A percentile compares a stretch with the other conserved stretches of the same genome.
phyloP scores from a whole-genome alignment of 2,113 vertebrate species.

The Melanerpes formicivorus region DNA sequence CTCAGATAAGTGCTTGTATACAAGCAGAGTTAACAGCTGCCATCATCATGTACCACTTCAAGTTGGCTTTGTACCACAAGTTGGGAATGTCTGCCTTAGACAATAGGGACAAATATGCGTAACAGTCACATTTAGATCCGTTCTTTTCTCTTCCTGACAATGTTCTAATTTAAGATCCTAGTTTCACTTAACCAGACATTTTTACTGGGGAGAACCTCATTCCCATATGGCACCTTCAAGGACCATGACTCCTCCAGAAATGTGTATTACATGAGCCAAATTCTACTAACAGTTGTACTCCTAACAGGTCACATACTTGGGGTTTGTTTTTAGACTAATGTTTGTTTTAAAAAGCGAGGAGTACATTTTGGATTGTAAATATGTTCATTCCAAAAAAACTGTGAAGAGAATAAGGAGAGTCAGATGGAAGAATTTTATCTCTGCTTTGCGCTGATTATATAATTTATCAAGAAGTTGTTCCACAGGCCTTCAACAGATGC shows the following conservation, averaged over 20 bases:
- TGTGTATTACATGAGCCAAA: constrained; percentile 17
- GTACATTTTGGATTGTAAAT: constrained; percentile 46
- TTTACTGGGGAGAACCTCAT: constrained; percentile 41
- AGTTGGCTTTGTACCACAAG: constrained; percentile 3
- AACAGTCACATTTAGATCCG: constrained; percentile 55
- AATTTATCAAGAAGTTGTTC: constrained; percentile 58
- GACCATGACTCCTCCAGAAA: constrained; percentile 40
- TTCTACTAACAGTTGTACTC: constrained; percentile 13
- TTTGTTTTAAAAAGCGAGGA: constrained; percentile 46
- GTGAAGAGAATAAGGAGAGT: constrained; percentile 41
- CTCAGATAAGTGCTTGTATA: neutral
- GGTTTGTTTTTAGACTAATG: constrained; percentile 32
- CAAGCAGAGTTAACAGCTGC: constrained; percentile 26
- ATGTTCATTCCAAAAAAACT: constrained; percentile 17
- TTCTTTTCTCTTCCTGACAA: constrained; percentile 60
- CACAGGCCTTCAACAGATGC: constrained; percentile 67
- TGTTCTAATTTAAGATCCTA: constrained; percentile 69
- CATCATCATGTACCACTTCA: constrained; percentile 41
- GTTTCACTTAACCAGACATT: constrained; percentile 67
- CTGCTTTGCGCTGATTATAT: constrained; percentile 57
- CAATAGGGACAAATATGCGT: constrained; percentile 58
- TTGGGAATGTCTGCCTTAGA: constrained; percentile 49
- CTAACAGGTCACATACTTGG: constrained; percentile 42
- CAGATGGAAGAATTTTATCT: constrained; percentile 67
- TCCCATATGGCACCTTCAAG: constrained; percentile 63